Conservation (phyloP, 2,113 vertebrate genomes). For the Forbesichthys agassizii region DNA sequence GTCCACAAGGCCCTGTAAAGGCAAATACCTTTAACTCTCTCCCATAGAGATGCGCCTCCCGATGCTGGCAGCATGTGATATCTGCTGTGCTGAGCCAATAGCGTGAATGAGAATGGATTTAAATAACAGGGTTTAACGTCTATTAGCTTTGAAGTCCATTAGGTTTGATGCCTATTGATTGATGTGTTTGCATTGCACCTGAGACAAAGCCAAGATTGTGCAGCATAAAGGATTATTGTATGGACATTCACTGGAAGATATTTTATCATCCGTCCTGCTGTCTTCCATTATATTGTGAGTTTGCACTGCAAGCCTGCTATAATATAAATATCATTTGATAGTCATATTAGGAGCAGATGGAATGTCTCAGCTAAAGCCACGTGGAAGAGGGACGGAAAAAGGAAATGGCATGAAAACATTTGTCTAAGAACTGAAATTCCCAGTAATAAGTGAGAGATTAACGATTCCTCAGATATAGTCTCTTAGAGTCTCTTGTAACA, state of each 20-base stretch:
- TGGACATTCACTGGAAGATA: background rate
- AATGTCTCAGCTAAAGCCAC: background rate
- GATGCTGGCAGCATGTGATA: slow-evolving; percentile 35
- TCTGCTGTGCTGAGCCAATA: slow-evolving; percentile 29
- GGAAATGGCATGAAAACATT: background rate
- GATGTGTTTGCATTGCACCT: slow-evolving; percentile 4
- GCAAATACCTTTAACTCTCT: slow-evolving; percentile 69
- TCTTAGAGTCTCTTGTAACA: slow-evolving; percentile 6
- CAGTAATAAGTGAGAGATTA: background rate
- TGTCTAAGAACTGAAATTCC: background rate
- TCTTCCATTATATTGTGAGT: background rate
- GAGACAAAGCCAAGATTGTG: background rate
- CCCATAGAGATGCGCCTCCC: slow-evolving; percentile 62
- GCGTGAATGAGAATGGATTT: slow-evolving; percentile 36
- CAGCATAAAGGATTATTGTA: background rate
- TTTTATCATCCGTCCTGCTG: background rate
- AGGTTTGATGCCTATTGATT: slow-evolving; percentile 35
- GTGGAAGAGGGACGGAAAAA: background rate
- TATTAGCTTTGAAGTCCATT: slow-evolving; percentile 22
- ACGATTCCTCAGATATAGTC: background rate
- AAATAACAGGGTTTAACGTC: slow-evolving; percentile 21
- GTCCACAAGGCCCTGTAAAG: slow-evolving; percentile 77
- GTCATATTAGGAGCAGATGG: background rate
- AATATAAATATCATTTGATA: background rate
- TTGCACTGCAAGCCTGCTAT: slow-evolving; percentile 3